Evolutionary conservation across 2,797 vertebrate species (phyloP), one percentile per base, ranked within the genome.

Genomic region (Lutjanus argentimaculatus): DNA sequence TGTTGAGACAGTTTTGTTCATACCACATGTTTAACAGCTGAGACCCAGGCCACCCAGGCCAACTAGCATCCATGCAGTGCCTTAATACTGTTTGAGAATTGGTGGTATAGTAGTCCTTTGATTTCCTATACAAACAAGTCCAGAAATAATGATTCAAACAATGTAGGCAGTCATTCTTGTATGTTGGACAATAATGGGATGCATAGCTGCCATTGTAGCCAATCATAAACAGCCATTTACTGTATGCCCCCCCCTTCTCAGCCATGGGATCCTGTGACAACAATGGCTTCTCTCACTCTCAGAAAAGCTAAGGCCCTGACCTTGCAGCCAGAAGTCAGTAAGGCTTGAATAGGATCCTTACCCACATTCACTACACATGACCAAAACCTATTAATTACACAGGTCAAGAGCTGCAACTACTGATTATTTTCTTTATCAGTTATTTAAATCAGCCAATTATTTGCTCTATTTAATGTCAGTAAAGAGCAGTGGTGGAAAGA

Each of bases 261-360:
- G 46, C 46, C 80, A 81, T 58, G 75, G 59, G 77, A 84, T 72
- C 46, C 58, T 53, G 72, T 65, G 51, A 84, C 66, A 79, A 83
- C 73, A 85, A 89, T 83, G 67, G 67, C 52, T 56, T 82, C 86
- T 84, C 72, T 83, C 72, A 58, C 55, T 59, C 72, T 65, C 67
- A 16, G 58, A 70, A 67, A 66, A 51, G 75, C 40, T 36, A 46
- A 62, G 42, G 49, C 36, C 6, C 48, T 77, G 71, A 76, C 81
- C 61, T 51, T 73, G 52, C 56, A 59, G 56, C 30, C 30, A 57
- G 58, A 77, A 74, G 40, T 49, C 45, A 58, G 55, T 22, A 6
- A 51, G 8, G 67, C 64, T 56, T 52, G 62, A 58, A n/a, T 36
- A 21, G 53, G 36, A 75, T 22, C 62, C 53, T 52, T 21, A 22